Base-by-base conservation (phyloP, 2,888 invertebrate genomes). In the Cenopis cana region DNA sequence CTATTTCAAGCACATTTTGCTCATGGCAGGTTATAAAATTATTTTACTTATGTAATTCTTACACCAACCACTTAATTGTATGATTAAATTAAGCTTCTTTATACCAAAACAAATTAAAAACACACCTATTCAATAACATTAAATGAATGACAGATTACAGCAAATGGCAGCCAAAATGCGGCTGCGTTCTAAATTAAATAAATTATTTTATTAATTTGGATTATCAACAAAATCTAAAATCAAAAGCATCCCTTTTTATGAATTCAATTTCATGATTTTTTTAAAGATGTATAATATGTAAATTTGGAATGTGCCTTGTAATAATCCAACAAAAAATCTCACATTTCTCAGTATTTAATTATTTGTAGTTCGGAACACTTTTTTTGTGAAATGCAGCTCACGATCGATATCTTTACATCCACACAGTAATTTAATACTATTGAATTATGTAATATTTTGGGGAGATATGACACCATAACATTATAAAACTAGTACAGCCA, bases 61-160 rank as follows among this genome's bases (percentile, higher is more conserved):
- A 76, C 77, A 79, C 74, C 70, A 77, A 74, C 75, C 76, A 78
- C 76, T 76, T 79, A 79, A 76, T 75, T 74, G 73, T 75, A 71
- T 75, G 73, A 54, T 59, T 76, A 76, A 76, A 77, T 75, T 77
- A 75, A 78, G 75, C 76, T 76, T 75, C 72, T 77, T 77, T 75
- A 72, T 75, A 77, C 76, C 76, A 78, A 75, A 75, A 68, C 68
- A 75, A 75, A 74, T 60, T 72, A 74, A 74, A 74, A 75, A 75
- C 74, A 74, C 76, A 78, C 82, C 80, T 82, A 82, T 86, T 89
- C 87, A 91, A 90, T 90, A 93, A 93, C 91, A 93, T 90, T 85
- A 89, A 89, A 89, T 87, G 85, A 88, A 87, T 93, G 92, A 93
- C 91, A 90, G 89, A 86, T 85, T 79, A 84, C 82, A 87, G 89